These are phyloP conservation scores for Apoda limacodes DNA, from an alignment of 2,888 invertebrate genomes.

Conservation along the genomic window DNA sequence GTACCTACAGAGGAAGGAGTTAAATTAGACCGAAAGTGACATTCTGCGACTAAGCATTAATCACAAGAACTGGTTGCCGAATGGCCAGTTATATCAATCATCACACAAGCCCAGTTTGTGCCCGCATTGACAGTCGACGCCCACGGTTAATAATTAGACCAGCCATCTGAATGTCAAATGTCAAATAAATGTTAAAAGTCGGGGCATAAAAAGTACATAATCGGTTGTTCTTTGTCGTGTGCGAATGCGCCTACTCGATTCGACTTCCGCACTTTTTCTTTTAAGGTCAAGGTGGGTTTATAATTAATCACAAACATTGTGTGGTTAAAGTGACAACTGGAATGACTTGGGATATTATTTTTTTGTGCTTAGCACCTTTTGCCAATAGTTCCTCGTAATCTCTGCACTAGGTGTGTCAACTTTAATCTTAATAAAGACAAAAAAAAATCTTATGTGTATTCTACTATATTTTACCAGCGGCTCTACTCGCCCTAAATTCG, in stretches of 20 bases:
- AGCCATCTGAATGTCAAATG: constrained; percentile 60
- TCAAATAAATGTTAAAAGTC: constrained; percentile 64
- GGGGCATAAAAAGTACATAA: constrained; percentile 43
- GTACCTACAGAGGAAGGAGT: no score
- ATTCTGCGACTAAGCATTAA: constrained; percentile 52
- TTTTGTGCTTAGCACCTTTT: no score
- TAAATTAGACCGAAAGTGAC: constrained; percentile 48
- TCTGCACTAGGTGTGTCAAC: no score
- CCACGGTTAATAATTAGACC: constrained; percentile 59
- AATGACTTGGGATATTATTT: no score
- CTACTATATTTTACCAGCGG: no score
- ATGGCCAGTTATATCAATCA: constrained; percentile 36
- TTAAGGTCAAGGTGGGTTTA: background rate
- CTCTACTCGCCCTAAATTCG: no score
- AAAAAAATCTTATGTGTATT: no score
- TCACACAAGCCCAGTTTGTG: constrained; percentile 34
- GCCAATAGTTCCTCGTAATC: no score
- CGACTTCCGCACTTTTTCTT: constrained; percentile 25
- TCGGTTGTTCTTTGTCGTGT: constrained; percentile 38
- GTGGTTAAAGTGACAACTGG: no score
- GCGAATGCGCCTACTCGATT: constrained; percentile 19
- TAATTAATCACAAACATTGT: no score
- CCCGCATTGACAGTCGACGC: constrained; percentile 53
- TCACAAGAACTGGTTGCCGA: constrained; percentile 38
- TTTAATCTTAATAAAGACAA: no score